Evolutionary conservation across 2,888 invertebrate genomes (phyloP), one percentile per base, ranked within the genome.

Genomic region (Stenotaenia linearis): DNA sequence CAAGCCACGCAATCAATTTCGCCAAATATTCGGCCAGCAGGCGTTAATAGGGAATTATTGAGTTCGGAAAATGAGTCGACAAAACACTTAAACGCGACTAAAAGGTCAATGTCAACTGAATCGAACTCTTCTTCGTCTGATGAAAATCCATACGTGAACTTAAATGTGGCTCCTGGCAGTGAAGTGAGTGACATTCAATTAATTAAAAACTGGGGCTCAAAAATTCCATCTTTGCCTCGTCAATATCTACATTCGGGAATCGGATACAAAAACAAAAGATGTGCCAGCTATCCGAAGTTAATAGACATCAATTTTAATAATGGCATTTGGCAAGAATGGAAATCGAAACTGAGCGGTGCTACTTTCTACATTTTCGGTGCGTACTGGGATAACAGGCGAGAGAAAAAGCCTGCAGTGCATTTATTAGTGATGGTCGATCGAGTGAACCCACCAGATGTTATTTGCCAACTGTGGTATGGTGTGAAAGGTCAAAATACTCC

Each of bases 231-330:
- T 2, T 23, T 79, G 9, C 79, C 79, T 12, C n/a, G 74, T 5
- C 21, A 7, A n/a, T 79, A 79, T 37, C 32, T 4, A 9, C 18
- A 15, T 1, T 1, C 12, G 10, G 74, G 40, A 18, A 35, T 74
- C 7, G 7, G 23, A 5, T 79, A 37, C 37, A 79, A 79, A 40
- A 21, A 7, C 9, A 21, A 2, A 37, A 28, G 37, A 9, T 79
- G 79, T 37, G 74, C 75, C 3, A 23, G 32, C 12, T 40, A 35
- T 75, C 96, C 96, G 0, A 93, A 92, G 80, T 91, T 96, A 83
- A 95, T 93, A 87, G 96, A 96, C 84, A 88, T 96, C 82, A 94
- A 96, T 86, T 96, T 95, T 88, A 95, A 95, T 87, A 96, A 96
- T 85, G 91, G 94, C 79, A 96, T 96, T 86, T 96, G 96, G 96